Base-by-base conservation (phyloP, 30 jellyfish, hydroid and myxozoan genomes). In the Pelagia noctiluca region DNA sequence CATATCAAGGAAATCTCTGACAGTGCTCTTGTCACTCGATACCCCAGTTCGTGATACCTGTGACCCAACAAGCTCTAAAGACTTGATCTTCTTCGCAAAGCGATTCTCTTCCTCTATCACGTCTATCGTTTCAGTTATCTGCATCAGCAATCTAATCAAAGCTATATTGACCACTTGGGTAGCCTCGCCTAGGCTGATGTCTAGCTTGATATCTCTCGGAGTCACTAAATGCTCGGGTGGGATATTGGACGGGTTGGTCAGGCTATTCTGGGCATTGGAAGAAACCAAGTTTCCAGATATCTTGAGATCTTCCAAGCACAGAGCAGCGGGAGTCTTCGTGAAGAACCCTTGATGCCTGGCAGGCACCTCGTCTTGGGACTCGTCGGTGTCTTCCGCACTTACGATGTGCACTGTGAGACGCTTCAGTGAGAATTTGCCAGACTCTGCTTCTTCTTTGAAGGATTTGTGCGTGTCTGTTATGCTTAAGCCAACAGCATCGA, bases 101-200 rank as follows among this genome's bases (percentile, higher is more conserved):
- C 83, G 81, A 52, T 88, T 88, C 73, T 94, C 97, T 53, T 88
- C 96, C 60, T 75, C 75, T 31, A 94, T 80, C n/a, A 87, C 89
- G 48, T 83, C 85, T 21, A 81, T 54, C 3, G 97, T 88, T 68
- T 94, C 99, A 7, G 83, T 52, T 23, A 94, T 71, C 61, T 94
- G 99, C 81, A 87, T 69, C 33, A 94, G 7, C 68, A 94, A 71
- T 29, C 99, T 75, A 0, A 88, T 90, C 18, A 87, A 19, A 3
- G 97, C 96, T 76, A 94, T 88, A 67, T 94, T 87, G 8, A 94
- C 88, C 29, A 88, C 84, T 75, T 92, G 98, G 26, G 85, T 38
- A 1, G 62, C 69, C 46, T 28, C 29, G 57, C 68, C 74, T 1
- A 54, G 35, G 79, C 69, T 36, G 24, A 77, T 23, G 70, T 54